Conservation (phyloP, 2,113 vertebrate species). For the Albula goreensis region DNA sequence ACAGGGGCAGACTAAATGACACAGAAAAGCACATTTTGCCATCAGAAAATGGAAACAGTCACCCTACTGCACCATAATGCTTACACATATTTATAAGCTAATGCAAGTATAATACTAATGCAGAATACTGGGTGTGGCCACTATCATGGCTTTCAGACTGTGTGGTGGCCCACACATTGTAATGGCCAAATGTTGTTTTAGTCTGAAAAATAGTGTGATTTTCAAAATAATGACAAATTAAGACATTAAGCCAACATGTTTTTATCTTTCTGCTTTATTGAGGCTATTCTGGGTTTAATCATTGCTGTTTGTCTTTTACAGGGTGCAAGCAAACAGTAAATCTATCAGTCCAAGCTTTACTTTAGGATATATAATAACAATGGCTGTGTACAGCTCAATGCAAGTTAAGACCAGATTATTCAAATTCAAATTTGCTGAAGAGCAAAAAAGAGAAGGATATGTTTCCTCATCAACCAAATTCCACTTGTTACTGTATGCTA, state of each 20-base stretch:
- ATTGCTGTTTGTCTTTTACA: not conserved
- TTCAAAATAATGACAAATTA: not conserved
- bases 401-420: no score
- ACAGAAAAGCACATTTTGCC: constrained; percentile 21
- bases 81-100: constrained; percentile 25
- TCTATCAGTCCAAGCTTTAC: not conserved
- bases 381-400: no score
- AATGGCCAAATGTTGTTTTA: not conserved
- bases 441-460: no score
- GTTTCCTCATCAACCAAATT: no score
- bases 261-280: not conserved
- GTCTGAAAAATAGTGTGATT: not conserved
- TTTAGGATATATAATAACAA: not conserved
- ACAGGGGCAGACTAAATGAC: constrained; percentile 19
- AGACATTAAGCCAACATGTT: not conserved
- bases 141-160: not conserved
- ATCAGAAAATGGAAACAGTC: constrained; percentile 22
- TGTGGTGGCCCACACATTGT: not conserved
- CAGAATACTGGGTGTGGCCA: not conserved
- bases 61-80: not conserved
- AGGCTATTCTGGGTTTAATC: not conserved
- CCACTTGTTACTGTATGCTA: no score
- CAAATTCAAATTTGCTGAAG: no score
- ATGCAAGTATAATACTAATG: not conserved
- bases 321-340: not conserved